Conservation (phyloP, 2,888 invertebrate genomes). For the Malthinus seriepunctatus region DNA sequence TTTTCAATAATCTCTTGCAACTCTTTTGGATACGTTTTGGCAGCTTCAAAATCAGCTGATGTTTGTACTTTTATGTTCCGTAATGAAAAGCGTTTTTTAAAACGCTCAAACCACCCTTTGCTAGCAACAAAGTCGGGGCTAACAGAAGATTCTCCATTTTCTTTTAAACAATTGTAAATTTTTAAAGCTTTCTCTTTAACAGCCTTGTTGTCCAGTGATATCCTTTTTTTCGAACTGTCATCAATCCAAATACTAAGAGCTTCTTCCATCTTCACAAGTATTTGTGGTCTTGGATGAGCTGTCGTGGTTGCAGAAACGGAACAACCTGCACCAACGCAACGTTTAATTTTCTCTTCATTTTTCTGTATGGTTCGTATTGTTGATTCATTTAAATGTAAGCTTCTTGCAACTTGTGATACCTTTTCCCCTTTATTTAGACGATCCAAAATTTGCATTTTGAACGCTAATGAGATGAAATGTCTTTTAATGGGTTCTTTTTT, state of each 20-base stretch:
- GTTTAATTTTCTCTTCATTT: slow-evolving; percentile 27
- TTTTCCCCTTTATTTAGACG: slow-evolving; percentile 19
- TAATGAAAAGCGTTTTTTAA: slow-evolving; percentile 19
- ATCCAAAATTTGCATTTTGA: slow-evolving; percentile 26
- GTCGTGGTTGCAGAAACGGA: neutral
- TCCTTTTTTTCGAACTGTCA: slow-evolving; percentile 27
- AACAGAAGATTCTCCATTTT: slow-evolving; percentile 30
- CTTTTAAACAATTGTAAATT: slow-evolving; percentile 30
- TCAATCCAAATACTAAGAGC: slow-evolving; percentile 34
- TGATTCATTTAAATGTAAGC: slow-evolving; percentile 28
- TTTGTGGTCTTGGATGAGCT: slow-evolving; percentile 21
- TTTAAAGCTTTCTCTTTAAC: slow-evolving; percentile 31
- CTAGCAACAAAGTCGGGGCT: slow-evolving; percentile 31
- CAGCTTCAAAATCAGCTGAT: slow-evolving; percentile 6
- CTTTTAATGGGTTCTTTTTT: no score
- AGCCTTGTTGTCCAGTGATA: slow-evolving; percentile 27
- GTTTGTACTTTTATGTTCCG: slow-evolving; percentile 10
- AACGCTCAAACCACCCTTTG: slow-evolving; percentile 20
- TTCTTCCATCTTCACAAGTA: slow-evolving; percentile 36
- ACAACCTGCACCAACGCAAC: neutral
- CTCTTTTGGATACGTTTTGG: slow-evolving; percentile 7
- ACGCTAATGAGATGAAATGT: slow-evolving; percentile 20
- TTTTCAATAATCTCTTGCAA: neutral
- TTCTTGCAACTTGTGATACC: slow-evolving; percentile 26
- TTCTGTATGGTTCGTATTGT: slow-evolving; percentile 31